Evolutionary conservation across 2,888 invertebrate genomes (phyloP).

Genomic region (Napeogenes sylphis): DNA sequence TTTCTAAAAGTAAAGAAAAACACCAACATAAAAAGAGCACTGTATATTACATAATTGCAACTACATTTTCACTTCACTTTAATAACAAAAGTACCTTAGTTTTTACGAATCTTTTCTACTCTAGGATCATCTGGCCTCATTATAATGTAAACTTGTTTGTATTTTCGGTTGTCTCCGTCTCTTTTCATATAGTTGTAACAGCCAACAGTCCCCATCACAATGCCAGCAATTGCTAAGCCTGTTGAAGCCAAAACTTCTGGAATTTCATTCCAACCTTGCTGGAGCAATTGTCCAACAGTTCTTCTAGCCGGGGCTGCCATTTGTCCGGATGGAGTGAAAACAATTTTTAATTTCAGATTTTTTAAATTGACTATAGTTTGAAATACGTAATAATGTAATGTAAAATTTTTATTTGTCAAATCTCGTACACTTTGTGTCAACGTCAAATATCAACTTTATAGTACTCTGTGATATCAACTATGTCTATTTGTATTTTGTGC

Average conservation of each 20-base stretch:
- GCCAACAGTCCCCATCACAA: slow-evolving; percentile 69
- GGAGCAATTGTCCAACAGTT: slow-evolving; percentile 55
- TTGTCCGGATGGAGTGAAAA: slow-evolving; percentile 9
- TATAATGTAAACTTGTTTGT: slow-evolving; percentile 80
- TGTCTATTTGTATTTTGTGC: too few species aligned
- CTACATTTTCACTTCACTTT: slow-evolving; percentile 27
- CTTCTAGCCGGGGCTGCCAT: slow-evolving; percentile 59
- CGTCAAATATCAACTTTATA: too few species aligned
- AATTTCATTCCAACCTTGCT: slow-evolving; percentile 80
- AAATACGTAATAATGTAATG: too few species aligned
- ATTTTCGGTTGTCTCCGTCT: slow-evolving; percentile 82
- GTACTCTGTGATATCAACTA: too few species aligned
- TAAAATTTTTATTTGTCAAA: too few species aligned
- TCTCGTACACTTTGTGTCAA: too few species aligned
- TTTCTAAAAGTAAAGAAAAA: slow-evolving; percentile 5
- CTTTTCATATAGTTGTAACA: slow-evolving; percentile 70
- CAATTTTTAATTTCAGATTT: background rate
- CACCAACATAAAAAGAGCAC: slow-evolving; percentile 18
- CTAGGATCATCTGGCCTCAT: slow-evolving; percentile 83
- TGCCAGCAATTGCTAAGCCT: slow-evolving; percentile 77
- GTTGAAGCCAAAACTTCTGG: slow-evolving; percentile 83
- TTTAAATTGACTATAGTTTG: background rate
- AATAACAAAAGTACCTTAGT: slow-evolving; percentile 46
- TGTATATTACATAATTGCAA: slow-evolving; percentile 62
- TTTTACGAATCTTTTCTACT: slow-evolving; percentile 74